These are phyloP conservation scores for Linnaemya tessellans DNA, from an alignment of 2,888 invertebrate species.

Conservation along the genomic window DNA sequence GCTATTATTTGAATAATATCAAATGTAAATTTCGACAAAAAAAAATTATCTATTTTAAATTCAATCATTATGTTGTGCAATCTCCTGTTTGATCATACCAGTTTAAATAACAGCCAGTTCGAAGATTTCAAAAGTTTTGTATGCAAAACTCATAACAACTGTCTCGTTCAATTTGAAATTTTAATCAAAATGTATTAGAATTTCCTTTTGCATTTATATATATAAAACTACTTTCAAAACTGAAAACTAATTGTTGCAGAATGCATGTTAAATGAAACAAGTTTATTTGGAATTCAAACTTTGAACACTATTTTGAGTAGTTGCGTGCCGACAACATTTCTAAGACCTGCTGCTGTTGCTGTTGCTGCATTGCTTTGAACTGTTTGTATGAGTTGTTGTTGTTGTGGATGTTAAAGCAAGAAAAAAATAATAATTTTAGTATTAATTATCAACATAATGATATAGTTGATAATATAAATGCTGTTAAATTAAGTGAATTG, in stretches of 20 bases:
- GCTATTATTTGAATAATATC: too few relatives aligned
- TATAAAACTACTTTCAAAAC: conserved; percentile 45
- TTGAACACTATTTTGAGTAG: conserved; percentile 10
- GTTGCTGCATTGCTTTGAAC: conserved; percentile 4
- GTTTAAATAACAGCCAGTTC: too few relatives aligned
- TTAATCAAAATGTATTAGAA: conserved; percentile 28
- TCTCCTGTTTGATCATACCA: too few relatives aligned
- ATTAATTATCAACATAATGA: conserved; percentile 29
- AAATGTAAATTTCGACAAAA: too few relatives aligned
- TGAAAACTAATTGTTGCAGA: conserved; percentile 23
- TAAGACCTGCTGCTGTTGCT: not conserved
- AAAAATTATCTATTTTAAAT: too few relatives aligned
- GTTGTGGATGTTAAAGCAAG: not conserved
- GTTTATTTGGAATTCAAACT: conserved; percentile 32
- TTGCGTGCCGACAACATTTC: conserved; percentile 30
- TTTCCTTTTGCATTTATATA: conserved; percentile 46
- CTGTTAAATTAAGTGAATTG: not conserved
- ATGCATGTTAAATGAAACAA: conserved; percentile 8
- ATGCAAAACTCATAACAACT: too few relatives aligned
- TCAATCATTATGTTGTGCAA: too few relatives aligned
- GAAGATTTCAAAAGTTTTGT: too few relatives aligned
- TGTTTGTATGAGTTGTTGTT: conserved; percentile 17
- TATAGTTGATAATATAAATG: not conserved
- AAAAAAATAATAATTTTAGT: conserved; percentile 15
- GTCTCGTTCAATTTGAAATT: not conserved